Conservation (phyloP, 1,140 invertebrate genomes). For the Drosophila auraria region DNA sequence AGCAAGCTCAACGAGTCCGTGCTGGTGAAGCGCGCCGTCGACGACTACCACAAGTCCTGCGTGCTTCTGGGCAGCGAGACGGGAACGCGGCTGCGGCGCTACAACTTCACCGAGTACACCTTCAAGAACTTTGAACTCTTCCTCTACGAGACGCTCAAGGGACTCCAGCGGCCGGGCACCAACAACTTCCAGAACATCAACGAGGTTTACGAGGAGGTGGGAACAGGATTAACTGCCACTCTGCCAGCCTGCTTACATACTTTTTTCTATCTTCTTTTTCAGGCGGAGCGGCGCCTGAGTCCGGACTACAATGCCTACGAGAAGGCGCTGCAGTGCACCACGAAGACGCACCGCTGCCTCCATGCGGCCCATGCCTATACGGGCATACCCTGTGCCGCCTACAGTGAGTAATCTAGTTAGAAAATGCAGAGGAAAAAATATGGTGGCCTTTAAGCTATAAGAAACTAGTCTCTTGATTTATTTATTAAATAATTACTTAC, state of each 20-base stretch:
- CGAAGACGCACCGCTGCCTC: constrained; percentile 93
- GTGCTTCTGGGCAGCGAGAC: constrained; percentile 88
- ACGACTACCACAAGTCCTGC: constrained; percentile 92
- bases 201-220: constrained; percentile 85
- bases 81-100: constrained; percentile 86
- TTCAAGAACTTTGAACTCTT: constrained; percentile 96
- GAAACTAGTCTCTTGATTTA: too few relatives aligned
- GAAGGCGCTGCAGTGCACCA: constrained; percentile 89
- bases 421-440: background rate
- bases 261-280: background rate
- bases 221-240: constrained; percentile 31
- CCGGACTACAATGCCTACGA: constrained; percentile 87
- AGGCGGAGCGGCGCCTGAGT: constrained; percentile 86
- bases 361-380: constrained; percentile 96
- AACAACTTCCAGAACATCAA: constrained; percentile 85
- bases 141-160: constrained; percentile 94
- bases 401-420: constrained; percentile 88
- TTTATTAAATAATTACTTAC: background rate
- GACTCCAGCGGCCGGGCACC: constrained; percentile 89
- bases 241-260: background rate
- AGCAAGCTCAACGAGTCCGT: constrained; percentile 95
- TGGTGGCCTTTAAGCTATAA: too few relatives aligned
- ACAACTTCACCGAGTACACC: constrained; percentile 90
- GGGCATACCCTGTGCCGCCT: constrained; percentile 93
- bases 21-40: constrained; percentile 93